Base-by-base conservation (phyloP, 2,113 vertebrate species). In the Chlorodrepanis virens region DNA sequence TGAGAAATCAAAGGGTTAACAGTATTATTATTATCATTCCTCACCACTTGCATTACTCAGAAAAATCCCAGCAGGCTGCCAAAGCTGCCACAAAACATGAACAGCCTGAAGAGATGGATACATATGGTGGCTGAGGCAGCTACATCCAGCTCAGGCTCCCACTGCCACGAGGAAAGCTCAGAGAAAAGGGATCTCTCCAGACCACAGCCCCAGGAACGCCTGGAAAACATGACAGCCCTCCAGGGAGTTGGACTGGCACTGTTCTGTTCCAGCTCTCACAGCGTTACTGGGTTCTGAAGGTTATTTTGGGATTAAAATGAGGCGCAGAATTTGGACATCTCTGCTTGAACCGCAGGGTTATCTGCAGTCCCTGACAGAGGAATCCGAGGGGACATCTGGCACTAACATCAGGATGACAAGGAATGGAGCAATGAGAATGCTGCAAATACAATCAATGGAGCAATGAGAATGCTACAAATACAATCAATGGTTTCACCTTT, bases 171-270 rank as follows among this genome's bases (percentile, higher is more conserved):
- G 74, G 9, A 37, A 72, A 4, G 18, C 45, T 42, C 31, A 7
- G 54, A 24, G 79, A 53, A 80, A 57, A 69, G 37, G 71, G 63
- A 57, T n/a, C 24, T 35, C 16, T 71, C 35, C 1, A 4, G 42
- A 37, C 15, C 3, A 15, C 0, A 0, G 28, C 69, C 52, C 60
- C 0, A 0, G 67, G 42, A 89, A 6, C 0, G 16, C 64, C 69
- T 27, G 19, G 54, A 33, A 37, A 81, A 75, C 0, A 0, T 1
- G 75, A 31, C 37, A 68, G 60, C 35, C 1, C 24, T 52, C 25
- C 39, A 52, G 56, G 23, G 16, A 65, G 20, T 1, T 59, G 61
- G 18, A 8, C 33, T 35, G 11, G 1, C 9, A 7, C 2, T 40
- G 31, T 7, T 50, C 52, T 49, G 1, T 2, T 6, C 9, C 23